Percentiles rank a stretch among this genome's conserved stretches.
These are phyloP conservation scores for Agonopterix subpropinquella DNA, from an alignment of 2,888 invertebrate genomes.

Conservation along the genomic window DNA sequence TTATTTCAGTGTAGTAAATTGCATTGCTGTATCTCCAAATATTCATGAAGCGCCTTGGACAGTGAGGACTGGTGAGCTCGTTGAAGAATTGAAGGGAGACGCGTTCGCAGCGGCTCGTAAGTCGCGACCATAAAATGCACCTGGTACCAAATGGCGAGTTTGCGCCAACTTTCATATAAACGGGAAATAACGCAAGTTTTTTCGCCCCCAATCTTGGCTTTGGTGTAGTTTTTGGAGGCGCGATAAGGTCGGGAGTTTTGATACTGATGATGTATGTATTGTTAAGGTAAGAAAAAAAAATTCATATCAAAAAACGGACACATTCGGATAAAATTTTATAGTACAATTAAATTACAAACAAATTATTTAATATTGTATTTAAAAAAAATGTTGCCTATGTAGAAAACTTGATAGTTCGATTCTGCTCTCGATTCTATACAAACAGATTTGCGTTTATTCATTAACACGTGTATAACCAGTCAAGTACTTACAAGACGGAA, in stretches of 20 bases:
- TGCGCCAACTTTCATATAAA: conserved; percentile 6
- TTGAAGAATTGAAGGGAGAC: conserved; percentile 2
- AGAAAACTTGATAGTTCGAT: no score
- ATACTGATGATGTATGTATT: neutral
- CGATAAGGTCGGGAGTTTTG: neutral
- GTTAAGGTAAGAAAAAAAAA: no score
- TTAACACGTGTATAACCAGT: no score
- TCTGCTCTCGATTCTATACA: no score
- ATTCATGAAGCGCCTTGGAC: neutral
- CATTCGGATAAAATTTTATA: no score
- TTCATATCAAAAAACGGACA: no score
- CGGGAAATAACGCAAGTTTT: conserved; percentile 7
- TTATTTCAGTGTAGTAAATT: no score
- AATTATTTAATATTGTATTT: no score
- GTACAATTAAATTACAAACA: no score
- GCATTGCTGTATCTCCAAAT: neutral
- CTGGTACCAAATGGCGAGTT: conserved; percentile 3
- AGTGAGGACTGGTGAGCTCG: neutral
- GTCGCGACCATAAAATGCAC: conserved; percentile 6
- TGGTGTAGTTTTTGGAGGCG: neutral
- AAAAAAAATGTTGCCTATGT: no score
- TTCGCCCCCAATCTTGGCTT: conserved; percentile 1
- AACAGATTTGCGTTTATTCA: no score
- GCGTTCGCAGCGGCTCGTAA: neutral
- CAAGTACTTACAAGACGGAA: no score